Base-by-base conservation (phyloP, 2,113 vertebrate genomes). In the Trinectes maculatus region DNA sequence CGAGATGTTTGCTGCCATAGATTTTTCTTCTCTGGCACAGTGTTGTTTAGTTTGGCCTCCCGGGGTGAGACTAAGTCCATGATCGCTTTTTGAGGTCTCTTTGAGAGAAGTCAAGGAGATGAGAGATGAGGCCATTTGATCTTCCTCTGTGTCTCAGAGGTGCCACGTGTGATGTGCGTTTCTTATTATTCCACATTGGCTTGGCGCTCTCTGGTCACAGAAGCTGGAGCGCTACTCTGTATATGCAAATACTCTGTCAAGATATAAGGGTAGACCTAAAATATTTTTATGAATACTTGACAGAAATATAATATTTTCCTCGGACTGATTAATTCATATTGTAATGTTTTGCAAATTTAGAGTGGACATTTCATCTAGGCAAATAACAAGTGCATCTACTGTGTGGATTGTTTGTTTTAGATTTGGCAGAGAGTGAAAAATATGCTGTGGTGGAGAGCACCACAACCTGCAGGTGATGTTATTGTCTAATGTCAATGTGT, bases 1-100 rank as follows among this genome's bases (percentile, higher is more conserved):
- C 21, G 42, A 55, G 22, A 24, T 64, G 66, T 77, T 71, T 79
- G 73, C 70, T 40, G 78, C 76, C 69, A 87, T 70, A 49, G 40
- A 79, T 86, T 84, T 89, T 85, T 61, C 68, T 33, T 74, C 71
- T 65, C 51, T 83, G 84, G 81, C 80, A 49, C 21, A 2, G 24
- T 26, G 26, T 37, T 91, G 83, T 90, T 90, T 86, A 68, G 61
- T 46, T 90, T 89, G 86, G 88, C 79, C 75, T 72, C 74, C 53
- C 22, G 44, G 65, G 70, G 87, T 77, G 83, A 76, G 71, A 73
- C 46, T 59, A 60, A 81, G 60, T 74, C 79, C 51, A 51, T 83
- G 84, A 87, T 87, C 80, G 66, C 78, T 82, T 83, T 83, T 80
- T 73, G 66, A 63, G 55, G 58, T 80, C 51, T 72, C 47, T 79